These are phyloP conservation scores for Caprella mutica DNA, from an alignment of 2,888 invertebrate species.

Conservation along the genomic window DNA sequence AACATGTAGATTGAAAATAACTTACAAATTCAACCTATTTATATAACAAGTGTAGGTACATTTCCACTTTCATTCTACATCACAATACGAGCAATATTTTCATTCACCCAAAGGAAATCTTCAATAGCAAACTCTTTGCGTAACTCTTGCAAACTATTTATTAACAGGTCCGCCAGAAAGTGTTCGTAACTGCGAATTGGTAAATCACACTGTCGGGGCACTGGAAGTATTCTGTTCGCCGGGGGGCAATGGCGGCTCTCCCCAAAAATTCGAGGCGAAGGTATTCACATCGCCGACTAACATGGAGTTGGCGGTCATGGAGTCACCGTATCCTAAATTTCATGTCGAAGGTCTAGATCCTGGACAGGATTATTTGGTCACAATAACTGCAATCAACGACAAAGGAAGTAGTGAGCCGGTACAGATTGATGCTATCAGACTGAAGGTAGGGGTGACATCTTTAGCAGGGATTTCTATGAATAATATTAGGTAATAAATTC, in stretches of 20 bases:
- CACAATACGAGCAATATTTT: too few relatives aligned
- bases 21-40: too few relatives aligned
- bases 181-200: conserved; percentile 26
- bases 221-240: conserved; percentile 30
- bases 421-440: conserved; percentile 29
- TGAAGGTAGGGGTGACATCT: conserved; percentile 31
- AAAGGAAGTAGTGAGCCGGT: conserved; percentile 31
- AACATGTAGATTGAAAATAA: too few relatives aligned
- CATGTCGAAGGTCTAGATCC: conserved; percentile 28
- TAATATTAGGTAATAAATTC: too few relatives aligned
- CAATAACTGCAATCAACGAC: conserved; percentile 30
- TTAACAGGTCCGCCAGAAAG: conserved; percentile 28
- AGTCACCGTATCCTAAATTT: conserved; percentile 24
- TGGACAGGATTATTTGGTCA: conserved; percentile 31
- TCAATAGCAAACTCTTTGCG: too few relatives aligned
- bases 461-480: too few relatives aligned
- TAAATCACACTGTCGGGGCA: conserved; percentile 29
- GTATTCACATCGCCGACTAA: conserved; percentile 28
- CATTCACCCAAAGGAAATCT: too few relatives aligned
- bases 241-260: conserved; percentile 27
- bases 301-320: conserved; percentile 21
- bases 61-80: too few relatives aligned
- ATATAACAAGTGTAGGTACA: too few relatives aligned
- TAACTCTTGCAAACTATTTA: too few relatives aligned
- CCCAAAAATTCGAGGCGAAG: conserved; percentile 27